These are phyloP conservation scores for Tenthredo scrophulariae DNA, from an alignment of 2,888 invertebrate species.

Conservation along the genomic window DNA sequence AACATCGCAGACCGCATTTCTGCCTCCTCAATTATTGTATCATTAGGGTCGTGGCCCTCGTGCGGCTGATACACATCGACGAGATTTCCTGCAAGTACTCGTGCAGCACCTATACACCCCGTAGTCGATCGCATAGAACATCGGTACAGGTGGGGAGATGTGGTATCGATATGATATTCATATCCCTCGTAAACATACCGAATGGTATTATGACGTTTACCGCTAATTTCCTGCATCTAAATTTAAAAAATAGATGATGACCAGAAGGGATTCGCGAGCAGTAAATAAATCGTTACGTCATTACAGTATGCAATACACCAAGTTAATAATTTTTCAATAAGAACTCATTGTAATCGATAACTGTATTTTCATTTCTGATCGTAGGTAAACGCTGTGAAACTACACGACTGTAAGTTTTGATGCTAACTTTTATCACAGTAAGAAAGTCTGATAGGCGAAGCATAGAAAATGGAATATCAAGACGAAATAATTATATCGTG, in stretches of 20 bases:
- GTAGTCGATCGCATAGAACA: not conserved
- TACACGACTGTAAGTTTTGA: too few relatives aligned
- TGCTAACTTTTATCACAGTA: too few relatives aligned
- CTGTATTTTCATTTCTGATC: not conserved
- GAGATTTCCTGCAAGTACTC: not conserved
- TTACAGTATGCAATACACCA: not conserved
- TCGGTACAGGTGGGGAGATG: not conserved
- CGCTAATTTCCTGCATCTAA: slow-evolving; percentile 19
- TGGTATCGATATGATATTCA: slow-evolving; percentile 22
- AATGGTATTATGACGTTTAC: not conserved
- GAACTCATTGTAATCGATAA: not conserved
- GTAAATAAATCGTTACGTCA: not conserved
- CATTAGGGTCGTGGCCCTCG: not conserved
- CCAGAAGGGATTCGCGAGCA: not conserved
- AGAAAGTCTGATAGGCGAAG: too few relatives aligned
- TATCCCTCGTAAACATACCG: slow-evolving; percentile 10
- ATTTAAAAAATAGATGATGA: not conserved
- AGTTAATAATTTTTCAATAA: not conserved
- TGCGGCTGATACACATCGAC: not conserved
- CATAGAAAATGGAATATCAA: too few relatives aligned
- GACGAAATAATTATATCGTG: not conserved
- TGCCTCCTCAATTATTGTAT: not conserved
- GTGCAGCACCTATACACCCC: not conserved
- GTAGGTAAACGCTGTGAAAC: too few relatives aligned
- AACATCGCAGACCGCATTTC: not conserved